Evolutionary conservation across 1,140 invertebrate species (phyloP).

Genomic region (Neodiprion virginianus): DNA sequence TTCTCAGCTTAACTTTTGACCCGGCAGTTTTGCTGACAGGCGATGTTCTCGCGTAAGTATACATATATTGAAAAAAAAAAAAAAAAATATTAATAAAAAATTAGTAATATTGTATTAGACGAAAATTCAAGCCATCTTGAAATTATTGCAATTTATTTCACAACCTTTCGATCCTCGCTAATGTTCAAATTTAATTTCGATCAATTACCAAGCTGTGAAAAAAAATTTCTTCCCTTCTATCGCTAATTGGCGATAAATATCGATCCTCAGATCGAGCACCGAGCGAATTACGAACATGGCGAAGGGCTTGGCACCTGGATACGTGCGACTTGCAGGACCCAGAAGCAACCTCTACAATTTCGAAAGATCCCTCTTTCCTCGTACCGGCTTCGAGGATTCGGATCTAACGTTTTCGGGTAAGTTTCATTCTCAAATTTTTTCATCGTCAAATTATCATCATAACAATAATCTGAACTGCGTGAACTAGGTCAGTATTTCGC

Average conservation of each 20-base stretch:
- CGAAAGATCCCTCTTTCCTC: slow-evolving; percentile 46
- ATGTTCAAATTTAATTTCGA: neutral
- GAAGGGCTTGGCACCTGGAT: slow-evolving; percentile 66
- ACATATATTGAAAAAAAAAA: neutral
- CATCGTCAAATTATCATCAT: too few relatives aligned
- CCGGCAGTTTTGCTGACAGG: slow-evolving; percentile 58
- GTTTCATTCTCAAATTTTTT: neutral
- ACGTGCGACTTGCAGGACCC: slow-evolving; percentile 67
- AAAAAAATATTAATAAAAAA: slow-evolving; percentile 17
- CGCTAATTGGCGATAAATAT: slow-evolving; percentile 21
- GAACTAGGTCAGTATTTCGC: too few relatives aligned
- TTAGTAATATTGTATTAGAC: slow-evolving; percentile 19
- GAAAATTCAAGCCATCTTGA: neutral
- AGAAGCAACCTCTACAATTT: slow-evolving; percentile 63
- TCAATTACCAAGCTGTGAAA: neutral
- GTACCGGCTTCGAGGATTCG: slow-evolving; percentile 35
- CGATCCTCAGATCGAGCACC: slow-evolving; percentile 34
- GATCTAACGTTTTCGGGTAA: slow-evolving; percentile 43
- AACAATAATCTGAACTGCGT: too few relatives aligned
- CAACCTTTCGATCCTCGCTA: slow-evolving; percentile 2
- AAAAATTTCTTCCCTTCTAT: slow-evolving; percentile 11
- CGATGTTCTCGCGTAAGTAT: slow-evolving; percentile 57
- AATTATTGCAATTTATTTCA: slow-evolving; percentile 6
- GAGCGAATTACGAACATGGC: slow-evolving; percentile 60
- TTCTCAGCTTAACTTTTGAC: slow-evolving; percentile 71